Evolutionary conservation across 1,140 invertebrate genomes (phyloP).

Genomic region (Meloidogyne exigua): DNA sequence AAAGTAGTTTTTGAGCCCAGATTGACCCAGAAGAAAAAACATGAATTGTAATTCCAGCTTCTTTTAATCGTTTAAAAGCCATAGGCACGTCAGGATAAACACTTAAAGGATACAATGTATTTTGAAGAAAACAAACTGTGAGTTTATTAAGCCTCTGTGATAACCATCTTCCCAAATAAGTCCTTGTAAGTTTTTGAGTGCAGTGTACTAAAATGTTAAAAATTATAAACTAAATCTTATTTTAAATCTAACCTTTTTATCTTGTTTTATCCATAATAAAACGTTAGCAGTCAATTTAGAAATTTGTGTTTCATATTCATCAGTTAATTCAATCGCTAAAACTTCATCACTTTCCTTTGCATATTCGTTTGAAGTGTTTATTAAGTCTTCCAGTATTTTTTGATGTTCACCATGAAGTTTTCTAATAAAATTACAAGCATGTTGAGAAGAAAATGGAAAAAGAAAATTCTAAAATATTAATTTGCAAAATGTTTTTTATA

Average conservation of each 20-base stretch:
- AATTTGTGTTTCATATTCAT: slow-evolving; percentile 7
- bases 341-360: background rate
- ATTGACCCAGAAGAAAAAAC: slow-evolving; percentile 89
- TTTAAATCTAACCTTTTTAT: slow-evolving; percentile 42
- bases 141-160: slow-evolving; percentile 74
- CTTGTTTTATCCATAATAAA: slow-evolving; percentile 47
- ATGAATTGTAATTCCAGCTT: slow-evolving; percentile 73
- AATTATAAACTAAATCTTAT: background rate
- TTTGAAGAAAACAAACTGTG: slow-evolving; percentile 70
- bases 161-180: slow-evolving; percentile 83
- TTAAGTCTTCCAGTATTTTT: slow-evolving; percentile 14
- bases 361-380: slow-evolving; percentile 19
- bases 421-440: slow-evolving; percentile 75
- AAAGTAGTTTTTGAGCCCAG: slow-evolving; percentile 83
- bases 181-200: slow-evolving; percentile 82
- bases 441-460: slow-evolving; percentile 77
- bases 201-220: slow-evolving; percentile 56
- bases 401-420: slow-evolving; percentile 62
- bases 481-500: background rate
- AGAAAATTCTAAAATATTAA: slow-evolving; percentile 70
- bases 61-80: slow-evolving; percentile 74
- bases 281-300: slow-evolving; percentile 46
- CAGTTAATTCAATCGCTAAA: slow-evolving; percentile 42
- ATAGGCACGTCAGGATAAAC: slow-evolving; percentile 79
- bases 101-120: slow-evolving; percentile 5